These are phyloP conservation scores for Chironomus tepperi DNA, from an alignment of 1,140 invertebrate genomes.

Conservation along the genomic window DNA sequence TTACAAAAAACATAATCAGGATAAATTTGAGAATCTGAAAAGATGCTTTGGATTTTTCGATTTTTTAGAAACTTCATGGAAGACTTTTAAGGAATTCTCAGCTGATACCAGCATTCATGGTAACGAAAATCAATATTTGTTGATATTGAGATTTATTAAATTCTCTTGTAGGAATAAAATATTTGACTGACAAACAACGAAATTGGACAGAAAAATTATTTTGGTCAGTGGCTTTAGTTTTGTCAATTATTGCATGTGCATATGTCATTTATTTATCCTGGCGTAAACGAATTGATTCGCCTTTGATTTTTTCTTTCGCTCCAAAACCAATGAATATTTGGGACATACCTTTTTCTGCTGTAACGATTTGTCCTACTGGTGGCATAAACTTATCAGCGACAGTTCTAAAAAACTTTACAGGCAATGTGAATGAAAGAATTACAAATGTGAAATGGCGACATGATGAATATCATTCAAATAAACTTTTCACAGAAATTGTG, in stretches of 20 bases:
- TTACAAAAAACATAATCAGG: not conserved
- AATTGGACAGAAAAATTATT: not conserved
- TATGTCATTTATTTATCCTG: not conserved
- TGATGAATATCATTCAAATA: not conserved
- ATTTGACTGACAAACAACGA: constrained; percentile 1
- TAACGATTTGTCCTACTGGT: constrained; percentile 46
- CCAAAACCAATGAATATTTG: constrained; percentile 51
- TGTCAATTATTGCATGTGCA: not conserved
- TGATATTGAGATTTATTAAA: too few relatives aligned
- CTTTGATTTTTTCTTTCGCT: constrained; percentile 55
- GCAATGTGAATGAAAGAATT: not conserved
- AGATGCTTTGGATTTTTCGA: constrained; percentile 5
- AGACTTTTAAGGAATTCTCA: not conserved
- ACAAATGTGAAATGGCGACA: not conserved
- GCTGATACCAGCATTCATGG: not conserved
- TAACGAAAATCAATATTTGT: too few relatives aligned
- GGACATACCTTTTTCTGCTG: constrained; percentile 52
- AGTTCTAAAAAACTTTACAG: not conserved
- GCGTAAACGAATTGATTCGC: constrained; percentile 46
- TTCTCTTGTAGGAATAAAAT: not conserved
- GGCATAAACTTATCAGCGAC: not conserved
- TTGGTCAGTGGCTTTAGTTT: not conserved
- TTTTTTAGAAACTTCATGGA: not conserved
- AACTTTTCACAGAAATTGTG: constrained; percentile 21
- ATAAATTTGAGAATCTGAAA: not conserved